Evolutionary conservation across 1,140 invertebrate species (phyloP).

Genomic region (Condylostylus longicornis): DNA sequence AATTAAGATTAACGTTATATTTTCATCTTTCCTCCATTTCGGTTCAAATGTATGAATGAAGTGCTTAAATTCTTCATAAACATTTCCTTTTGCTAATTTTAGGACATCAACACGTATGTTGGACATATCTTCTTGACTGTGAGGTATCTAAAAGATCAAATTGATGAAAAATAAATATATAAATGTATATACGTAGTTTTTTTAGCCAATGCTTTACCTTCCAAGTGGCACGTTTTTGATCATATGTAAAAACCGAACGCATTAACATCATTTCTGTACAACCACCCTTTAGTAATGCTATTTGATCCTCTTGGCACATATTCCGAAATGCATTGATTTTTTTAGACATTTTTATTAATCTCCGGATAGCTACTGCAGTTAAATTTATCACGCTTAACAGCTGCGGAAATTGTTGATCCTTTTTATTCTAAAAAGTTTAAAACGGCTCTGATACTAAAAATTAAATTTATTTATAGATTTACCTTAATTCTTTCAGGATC

Average conservation of each 20-base stretch:
- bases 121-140: slow-evolving; percentile 51
- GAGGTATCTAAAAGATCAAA: slow-evolving; percentile 43
- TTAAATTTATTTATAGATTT: slow-evolving; percentile 7
- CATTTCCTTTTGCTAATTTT: slow-evolving; percentile 71
- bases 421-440: slow-evolving; percentile 37
- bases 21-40: slow-evolving; percentile 65
- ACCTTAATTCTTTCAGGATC: slow-evolving; percentile 45
- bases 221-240: slow-evolving; percentile 70
- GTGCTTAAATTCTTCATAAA: slow-evolving; percentile 67
- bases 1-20: slow-evolving; percentile 76
- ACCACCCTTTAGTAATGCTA: slow-evolving; percentile 70
- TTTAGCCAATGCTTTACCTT: slow-evolving; percentile 37
- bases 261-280: slow-evolving; percentile 72
- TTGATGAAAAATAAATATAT: background rate
- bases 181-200: background rate
- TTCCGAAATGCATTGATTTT: slow-evolving; percentile 76
- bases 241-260: slow-evolving; percentile 73
- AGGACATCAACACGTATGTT: slow-evolving; percentile 70
- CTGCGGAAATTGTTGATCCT: slow-evolving; percentile 49
- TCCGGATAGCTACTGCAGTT: slow-evolving; percentile 75
- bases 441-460: no score
- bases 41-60: slow-evolving; percentile 70
- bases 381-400: slow-evolving; percentile 75
- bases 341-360: slow-evolving; percentile 84
- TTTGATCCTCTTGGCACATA: slow-evolving; percentile 82